Evolutionary conservation across 2,113 vertebrate genomes (phyloP).

Genomic region (Apteryx mantelli): DNA sequence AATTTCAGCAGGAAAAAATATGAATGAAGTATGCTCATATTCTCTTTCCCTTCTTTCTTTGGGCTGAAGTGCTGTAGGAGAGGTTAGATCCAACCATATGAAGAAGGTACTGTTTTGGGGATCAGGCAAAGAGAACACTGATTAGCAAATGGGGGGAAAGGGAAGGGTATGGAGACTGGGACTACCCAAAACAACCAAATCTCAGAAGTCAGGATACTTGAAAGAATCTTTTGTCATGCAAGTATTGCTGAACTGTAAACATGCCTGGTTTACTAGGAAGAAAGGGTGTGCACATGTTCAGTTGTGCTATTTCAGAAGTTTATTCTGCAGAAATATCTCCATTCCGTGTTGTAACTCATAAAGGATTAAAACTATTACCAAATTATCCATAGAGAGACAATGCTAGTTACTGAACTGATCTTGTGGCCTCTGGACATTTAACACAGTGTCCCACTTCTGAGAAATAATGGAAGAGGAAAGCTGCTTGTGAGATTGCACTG

Average conservation of each 20-base stretch:
- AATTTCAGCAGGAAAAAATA: background rate
- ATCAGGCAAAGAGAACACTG: background rate
- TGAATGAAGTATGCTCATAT: background rate
- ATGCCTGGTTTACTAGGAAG: background rate
- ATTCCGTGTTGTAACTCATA: background rate
- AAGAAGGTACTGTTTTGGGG: background rate
- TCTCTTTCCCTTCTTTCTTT: background rate
- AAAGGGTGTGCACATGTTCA: background rate
- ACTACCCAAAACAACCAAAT: background rate
- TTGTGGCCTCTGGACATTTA: background rate
- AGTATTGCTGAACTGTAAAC: background rate
- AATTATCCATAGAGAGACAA: background rate
- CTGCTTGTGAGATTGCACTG: background rate
- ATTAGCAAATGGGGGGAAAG: background rate
- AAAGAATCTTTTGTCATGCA: background rate
- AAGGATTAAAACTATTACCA: background rate
- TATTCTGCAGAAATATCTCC: background rate
- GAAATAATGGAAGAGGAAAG: background rate
- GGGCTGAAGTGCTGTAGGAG: background rate
- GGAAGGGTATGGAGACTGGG: background rate
- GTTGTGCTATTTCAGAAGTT: background rate
- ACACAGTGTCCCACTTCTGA: background rate
- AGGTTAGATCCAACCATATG: background rate
- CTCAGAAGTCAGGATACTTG: background rate
- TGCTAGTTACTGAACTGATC: background rate